Evolutionary conservation across 2,113 vertebrate species (phyloP), one percentile per base, ranked within the genome.

Genomic region (Bagarius yarrelli): DNA sequence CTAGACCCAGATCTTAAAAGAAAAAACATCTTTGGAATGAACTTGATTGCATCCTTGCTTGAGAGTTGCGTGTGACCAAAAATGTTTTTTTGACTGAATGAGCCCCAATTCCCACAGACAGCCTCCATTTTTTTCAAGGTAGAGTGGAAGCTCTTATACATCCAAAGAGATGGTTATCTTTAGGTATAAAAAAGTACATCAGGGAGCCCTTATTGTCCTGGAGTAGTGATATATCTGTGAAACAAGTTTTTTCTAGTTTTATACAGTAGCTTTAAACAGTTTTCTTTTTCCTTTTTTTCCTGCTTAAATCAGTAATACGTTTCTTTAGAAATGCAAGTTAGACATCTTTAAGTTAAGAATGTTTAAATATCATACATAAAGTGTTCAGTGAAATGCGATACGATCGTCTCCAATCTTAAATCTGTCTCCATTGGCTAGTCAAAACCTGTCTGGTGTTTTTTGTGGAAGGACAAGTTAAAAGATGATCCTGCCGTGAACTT

Each of bases 401-500:
- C 57, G 19, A 81, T 56, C 52, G 13, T 76, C 50, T 80, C 12
- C 47, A 44, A 25, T 57, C 36, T 1, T 23, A 66, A 6, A 57
- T 27, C 66, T 60, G 78, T 53, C 44, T 40, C 60, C 34, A 76
- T 1, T 82, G 36, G 30, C 73, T 70, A 76, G 81, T 82, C 67
- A 70, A 77, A 77, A 82, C 73, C 64, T 70, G 74, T 52, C 23
- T 60, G 34, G 55, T 60, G 53, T 36, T 77, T 27, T 73, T 40
- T 50, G 52, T 66, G 52, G 15, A 19, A 25, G 8, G 16, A 47
- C 13, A 1, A 63, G 5, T 27, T 74, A 21, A 52, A 76, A 76
- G 57, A 6, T 70, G 81, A 69, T 63, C 61, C 13, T 60, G 63
- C 34, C 19, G 40, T 76, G 74, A 82, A 82, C 81, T 76, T 52